phyloP scores from a whole-genome alignment of 2,797 vertebrate genomes.

The Sus cebifrons region DNA sequence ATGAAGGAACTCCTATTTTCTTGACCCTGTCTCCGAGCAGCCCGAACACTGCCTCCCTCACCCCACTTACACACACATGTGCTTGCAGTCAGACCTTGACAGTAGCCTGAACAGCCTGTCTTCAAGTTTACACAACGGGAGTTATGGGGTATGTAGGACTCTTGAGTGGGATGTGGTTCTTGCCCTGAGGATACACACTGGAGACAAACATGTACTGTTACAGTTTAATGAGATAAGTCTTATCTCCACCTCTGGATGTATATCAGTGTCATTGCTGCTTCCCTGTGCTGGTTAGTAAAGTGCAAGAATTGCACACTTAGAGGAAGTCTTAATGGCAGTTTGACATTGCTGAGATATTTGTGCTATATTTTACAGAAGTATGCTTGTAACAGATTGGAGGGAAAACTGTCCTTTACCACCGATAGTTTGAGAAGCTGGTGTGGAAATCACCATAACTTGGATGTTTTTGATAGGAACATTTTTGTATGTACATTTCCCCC shows the following conservation, averaged over 20 bases:
- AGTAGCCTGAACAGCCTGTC: background rate
- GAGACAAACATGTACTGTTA: background rate
- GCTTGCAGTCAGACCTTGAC: background rate
- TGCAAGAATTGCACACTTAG: background rate
- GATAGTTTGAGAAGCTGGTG: background rate
- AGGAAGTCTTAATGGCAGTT: background rate
- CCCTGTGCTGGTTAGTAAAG: background rate
- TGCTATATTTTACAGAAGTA: background rate
- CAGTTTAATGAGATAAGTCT: conserved; percentile 6
- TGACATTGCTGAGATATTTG: conserved; percentile 13
- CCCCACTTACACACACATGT: no score
- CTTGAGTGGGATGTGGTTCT: background rate
- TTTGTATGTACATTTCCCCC: background rate
- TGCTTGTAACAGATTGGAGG: background rate
- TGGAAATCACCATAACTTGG: background rate
- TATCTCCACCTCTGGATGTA: background rate
- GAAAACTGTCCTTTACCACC: background rate
- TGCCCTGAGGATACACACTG: background rate
- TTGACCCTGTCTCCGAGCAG: background rate
- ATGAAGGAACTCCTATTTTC: background rate
- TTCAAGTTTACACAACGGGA: background rate
- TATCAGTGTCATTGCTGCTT: background rate
- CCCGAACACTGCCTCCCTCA: background rate
- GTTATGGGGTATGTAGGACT: background rate
- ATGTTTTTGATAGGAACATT: conserved; percentile 52